phyloP scores from a whole-genome alignment of 1,140 invertebrate species.

The Heterodera schachtii region DNA sequence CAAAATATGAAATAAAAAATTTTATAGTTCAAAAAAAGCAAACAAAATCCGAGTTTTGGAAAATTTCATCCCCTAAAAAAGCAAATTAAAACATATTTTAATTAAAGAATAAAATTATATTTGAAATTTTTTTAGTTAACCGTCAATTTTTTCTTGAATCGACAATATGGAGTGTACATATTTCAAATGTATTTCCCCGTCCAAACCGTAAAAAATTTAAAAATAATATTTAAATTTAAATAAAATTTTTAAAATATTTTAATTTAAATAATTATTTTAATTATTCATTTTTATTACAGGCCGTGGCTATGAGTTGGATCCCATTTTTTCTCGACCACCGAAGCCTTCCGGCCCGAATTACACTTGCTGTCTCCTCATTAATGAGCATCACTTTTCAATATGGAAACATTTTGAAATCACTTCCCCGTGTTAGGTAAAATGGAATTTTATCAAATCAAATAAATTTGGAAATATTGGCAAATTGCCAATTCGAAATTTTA shows the following conservation, averaged over 20 bases:
- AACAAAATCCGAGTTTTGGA: too few species aligned
- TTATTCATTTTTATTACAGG: constrained; percentile 8
- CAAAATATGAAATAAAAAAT: too few species aligned
- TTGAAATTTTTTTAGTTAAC: constrained; percentile 54
- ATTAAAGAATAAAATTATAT: not conserved
- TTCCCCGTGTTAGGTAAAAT: constrained; percentile 61
- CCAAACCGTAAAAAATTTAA: constrained; percentile 26
- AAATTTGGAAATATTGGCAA: too few species aligned
- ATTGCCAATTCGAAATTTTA: too few species aligned
- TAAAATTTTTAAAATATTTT: too few species aligned
- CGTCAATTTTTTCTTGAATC: constrained; percentile 67
- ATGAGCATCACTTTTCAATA: constrained; percentile 61
- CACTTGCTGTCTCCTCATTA: constrained; percentile 65
- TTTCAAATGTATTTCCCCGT: constrained; percentile 66
- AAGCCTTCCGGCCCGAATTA: constrained; percentile 68
- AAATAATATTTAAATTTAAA: too few species aligned
- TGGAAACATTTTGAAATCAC: constrained; percentile 61
- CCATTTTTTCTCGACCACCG: constrained; percentile 69
- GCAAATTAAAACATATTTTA: too few species aligned
- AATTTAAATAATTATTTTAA: too few species aligned
- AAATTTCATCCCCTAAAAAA: too few species aligned
- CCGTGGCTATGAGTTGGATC: constrained; percentile 67
- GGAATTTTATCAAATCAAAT: too few species aligned
- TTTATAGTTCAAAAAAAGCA: too few species aligned
- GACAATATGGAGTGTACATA: constrained; percentile 68